These are phyloP conservation scores for Acleris literana DNA, from an alignment of 2,888 invertebrate species.

Conservation along the genomic window DNA sequence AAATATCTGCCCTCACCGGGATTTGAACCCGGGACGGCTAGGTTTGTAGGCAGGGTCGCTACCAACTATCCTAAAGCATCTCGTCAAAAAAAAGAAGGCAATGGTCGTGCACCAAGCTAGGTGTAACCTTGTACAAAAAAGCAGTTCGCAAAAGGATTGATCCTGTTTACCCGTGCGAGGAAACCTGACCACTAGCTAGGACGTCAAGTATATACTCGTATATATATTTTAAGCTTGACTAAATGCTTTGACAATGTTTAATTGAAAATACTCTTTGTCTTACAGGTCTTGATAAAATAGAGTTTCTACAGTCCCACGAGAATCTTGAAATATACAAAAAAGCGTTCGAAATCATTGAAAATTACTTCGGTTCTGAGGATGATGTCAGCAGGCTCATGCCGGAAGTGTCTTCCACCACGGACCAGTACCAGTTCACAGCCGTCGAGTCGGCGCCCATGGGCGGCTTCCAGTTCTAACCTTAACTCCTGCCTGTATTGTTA, in stretches of 20 bases:
- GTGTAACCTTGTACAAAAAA: too few relatives aligned
- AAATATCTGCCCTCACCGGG: too few relatives aligned
- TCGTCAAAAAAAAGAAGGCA: too few relatives aligned
- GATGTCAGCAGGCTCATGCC: constrained; percentile 93
- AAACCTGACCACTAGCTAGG: too few relatives aligned
- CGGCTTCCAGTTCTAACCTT: constrained; percentile 90
- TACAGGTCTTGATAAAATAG: constrained; percentile 97
- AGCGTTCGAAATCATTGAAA: constrained; percentile 98
- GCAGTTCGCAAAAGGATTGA: too few relatives aligned
- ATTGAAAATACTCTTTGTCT: constrained; percentile 39
- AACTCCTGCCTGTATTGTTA: constrained; percentile 39
- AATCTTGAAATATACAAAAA: constrained; percentile 98
- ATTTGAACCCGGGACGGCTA: too few relatives aligned
- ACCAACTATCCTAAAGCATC: too few relatives aligned
- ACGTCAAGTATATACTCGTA: too few relatives aligned
- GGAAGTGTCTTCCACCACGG: constrained; percentile 88
- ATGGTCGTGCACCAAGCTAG: too few relatives aligned
- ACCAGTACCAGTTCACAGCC: constrained; percentile 89
- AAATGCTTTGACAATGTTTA: neutral
- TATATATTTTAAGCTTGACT: too few relatives aligned
- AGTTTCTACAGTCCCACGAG: constrained; percentile 98
- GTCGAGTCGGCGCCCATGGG: constrained; percentile 90
- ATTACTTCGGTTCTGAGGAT: constrained; percentile 96
- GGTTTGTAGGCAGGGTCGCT: too few relatives aligned
- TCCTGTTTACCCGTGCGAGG: too few relatives aligned